Evolutionary conservation across 2,888 invertebrate species (phyloP), one percentile per base, ranked within the genome.

Genomic region (Aspidiotus rigidus): DNA sequence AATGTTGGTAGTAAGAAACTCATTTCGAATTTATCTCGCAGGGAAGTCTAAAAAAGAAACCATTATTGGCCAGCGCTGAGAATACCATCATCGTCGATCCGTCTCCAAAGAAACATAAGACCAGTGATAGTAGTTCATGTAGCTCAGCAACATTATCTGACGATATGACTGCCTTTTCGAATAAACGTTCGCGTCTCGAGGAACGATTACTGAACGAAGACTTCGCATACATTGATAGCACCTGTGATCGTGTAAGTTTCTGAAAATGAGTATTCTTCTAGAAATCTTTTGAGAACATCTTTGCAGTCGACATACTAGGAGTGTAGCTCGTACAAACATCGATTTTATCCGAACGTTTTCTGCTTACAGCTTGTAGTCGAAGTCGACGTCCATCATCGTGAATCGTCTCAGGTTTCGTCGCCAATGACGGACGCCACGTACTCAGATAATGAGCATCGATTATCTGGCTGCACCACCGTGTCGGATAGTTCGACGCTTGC

Each of bases 151-250:
- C 62, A 1, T 55, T 69, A 54, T 69, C 69, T 6, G 72, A 71
- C 39, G 72, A 73, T 64, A 71, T 60, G 54, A 56, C 44, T 39
- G 77, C 64, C 74, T 76, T 75, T 41, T 75, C 77, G n/a, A 71
- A 70, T 55, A 86, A 86, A 72, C 83, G 89, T 0, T 84, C 85
- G 7, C 83, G 88, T 63, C 79, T 91, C 0, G 90, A 90, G 74
- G 89, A 89, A 77, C 87, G 89, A 75, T 80, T 90, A 70, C 80
- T 80, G 11, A 79, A 79, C 44, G 75, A 75, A 41, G 86, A 88
- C 74, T 84, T 91, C 72, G 86, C 89, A 70, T 91, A 86, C 79
- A 91, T 91, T 73, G 91, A 91, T 78, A 89, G 90, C 74, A 84
- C 83, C 74, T 87, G 87, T 41, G 87, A 87, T 59, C 59, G 67